A percentile compares a stretch with the other conserved stretches of the same genome.
phyloP scores from a whole-genome alignment of 2,797 vertebrate species.

The Cyprinodon diabolis region DNA sequence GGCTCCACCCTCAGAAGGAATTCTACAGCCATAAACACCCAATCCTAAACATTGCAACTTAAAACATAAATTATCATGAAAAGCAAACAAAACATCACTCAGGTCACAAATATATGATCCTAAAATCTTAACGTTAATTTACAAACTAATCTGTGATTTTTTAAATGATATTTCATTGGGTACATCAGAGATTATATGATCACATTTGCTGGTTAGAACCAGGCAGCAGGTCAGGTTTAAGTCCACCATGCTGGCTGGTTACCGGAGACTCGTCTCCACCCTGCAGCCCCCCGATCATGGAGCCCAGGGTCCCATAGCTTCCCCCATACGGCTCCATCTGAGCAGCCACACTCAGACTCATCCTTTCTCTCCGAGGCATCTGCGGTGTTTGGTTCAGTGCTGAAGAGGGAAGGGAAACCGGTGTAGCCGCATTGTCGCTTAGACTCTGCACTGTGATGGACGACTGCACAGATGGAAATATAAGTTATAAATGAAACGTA shows the following conservation, averaged over 20 bases:
- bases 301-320: slow-evolving; percentile 52
- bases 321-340: slow-evolving; percentile 60
- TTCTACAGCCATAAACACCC: not conserved
- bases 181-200: not conserved
- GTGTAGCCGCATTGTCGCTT: slow-evolving; percentile 63
- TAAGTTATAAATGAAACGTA: not conserved
- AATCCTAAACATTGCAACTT: not conserved
- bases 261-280: slow-evolving; percentile 44
- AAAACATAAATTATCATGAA: not conserved
- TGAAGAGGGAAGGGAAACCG: slow-evolving; percentile 26
- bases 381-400: not conserved
- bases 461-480: slow-evolving; percentile 49
- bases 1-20: no score
- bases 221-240: slow-evolving; percentile 45
- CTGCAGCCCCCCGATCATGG: slow-evolving; percentile 60
- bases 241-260: not conserved
- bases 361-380: slow-evolving; percentile 21
- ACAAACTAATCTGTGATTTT: not conserved
- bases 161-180: not conserved
- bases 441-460: slow-evolving; percentile 60
- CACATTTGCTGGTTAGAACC: slow-evolving; percentile 35
- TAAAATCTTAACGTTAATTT: not conserved
- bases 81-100: not conserved
- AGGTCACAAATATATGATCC: not conserved
- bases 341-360: slow-evolving; percentile 59